Conservation (phyloP, 2,888 invertebrate genomes). For the Dicyrtomina minuta region DNA sequence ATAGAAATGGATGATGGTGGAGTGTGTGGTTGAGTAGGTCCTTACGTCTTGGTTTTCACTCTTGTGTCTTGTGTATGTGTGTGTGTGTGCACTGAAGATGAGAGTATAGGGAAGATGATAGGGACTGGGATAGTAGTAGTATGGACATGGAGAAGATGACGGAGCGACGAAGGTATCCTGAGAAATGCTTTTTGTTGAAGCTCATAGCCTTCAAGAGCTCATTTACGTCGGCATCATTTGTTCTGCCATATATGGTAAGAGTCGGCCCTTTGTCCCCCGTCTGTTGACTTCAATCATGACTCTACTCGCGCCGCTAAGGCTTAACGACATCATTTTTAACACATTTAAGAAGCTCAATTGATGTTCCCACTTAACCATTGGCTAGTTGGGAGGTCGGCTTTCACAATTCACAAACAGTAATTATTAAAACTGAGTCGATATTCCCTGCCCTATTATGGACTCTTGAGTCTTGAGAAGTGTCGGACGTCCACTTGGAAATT, state of each 20-base stretch:
- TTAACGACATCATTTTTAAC: too few relatives aligned
- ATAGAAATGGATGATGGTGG: too few relatives aligned
- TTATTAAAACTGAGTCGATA: constrained; percentile 41
- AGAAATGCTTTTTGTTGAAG: constrained; percentile 33
- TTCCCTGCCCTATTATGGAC: constrained; percentile 25
- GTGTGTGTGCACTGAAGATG: background rate
- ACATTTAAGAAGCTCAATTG: too few relatives aligned
- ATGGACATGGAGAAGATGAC: background rate
- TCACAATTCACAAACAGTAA: constrained; percentile 36
- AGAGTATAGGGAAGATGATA: background rate
- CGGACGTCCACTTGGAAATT: background rate
- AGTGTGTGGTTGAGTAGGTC: too few relatives aligned
- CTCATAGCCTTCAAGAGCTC: constrained; percentile 39
- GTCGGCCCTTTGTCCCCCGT: constrained; percentile 43
- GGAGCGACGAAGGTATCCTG: constrained; percentile 16
- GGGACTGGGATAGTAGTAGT: background rate
- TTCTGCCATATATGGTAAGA: constrained; percentile 47
- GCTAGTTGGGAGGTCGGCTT: constrained; percentile 49
- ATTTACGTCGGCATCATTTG: constrained; percentile 51
- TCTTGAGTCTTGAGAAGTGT: constrained; percentile 4
- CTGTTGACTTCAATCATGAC: constrained; percentile 41
- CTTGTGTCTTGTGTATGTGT: background rate
- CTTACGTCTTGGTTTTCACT: too few relatives aligned
- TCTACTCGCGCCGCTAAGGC: too few relatives aligned
- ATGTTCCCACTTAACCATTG: constrained; percentile 47